phyloP scores from a whole-genome alignment of 2,113 vertebrate species.

The Chroicocephalus ridibundus region DNA sequence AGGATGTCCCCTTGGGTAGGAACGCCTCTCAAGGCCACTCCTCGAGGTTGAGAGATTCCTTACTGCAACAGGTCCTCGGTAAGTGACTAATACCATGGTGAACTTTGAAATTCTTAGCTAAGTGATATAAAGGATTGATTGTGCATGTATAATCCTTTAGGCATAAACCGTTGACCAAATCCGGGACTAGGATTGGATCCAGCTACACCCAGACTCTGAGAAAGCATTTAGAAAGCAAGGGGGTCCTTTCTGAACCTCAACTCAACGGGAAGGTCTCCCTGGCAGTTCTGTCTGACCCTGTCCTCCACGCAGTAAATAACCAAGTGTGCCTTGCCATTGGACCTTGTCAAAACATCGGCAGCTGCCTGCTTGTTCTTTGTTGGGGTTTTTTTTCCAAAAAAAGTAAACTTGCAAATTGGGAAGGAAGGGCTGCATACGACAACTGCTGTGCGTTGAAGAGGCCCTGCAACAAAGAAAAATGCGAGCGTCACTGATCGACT shows the following conservation, averaged over 20 bases:
- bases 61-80: neutral
- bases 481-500: neutral
- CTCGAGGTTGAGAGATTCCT: neutral
- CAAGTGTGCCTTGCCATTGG: neutral
- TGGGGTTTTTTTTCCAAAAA: too few relatives aligned
- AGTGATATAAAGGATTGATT: neutral
- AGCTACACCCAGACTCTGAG: neutral
- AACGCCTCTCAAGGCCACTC: neutral
- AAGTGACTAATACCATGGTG: neutral
- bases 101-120: neutral
- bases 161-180: neutral
- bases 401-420: neutral
- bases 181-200: neutral
- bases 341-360: neutral
- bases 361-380: neutral
- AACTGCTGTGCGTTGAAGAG: neutral
- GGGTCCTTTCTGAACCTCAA: neutral
- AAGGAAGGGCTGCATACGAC: neutral
- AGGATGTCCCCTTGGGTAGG: neutral
- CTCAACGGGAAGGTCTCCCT: neutral
- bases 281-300: neutral
- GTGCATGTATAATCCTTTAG: neutral
- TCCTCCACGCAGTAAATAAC: neutral
- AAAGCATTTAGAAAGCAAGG: neutral
- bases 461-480: neutral